A percentile compares a stretch with the other conserved stretches of the same genome.
phyloP scores from a whole-genome alignment of 2,797 vertebrate genomes.

The Tinamus major region DNA sequence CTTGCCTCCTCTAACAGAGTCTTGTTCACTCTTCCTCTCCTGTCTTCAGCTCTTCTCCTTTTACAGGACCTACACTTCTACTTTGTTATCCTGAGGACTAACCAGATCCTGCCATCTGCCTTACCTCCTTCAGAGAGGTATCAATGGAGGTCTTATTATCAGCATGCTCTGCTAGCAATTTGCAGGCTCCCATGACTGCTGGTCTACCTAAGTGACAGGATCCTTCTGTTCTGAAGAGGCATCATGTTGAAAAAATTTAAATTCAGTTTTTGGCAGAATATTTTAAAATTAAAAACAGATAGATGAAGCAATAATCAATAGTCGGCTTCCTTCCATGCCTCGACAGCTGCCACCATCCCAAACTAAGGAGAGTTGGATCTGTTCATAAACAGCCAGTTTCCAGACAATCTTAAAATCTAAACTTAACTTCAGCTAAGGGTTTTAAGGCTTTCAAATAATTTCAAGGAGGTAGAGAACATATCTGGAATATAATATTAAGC shows the following conservation, averaged over 20 bases:
- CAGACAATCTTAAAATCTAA: not conserved
- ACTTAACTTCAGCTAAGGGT: not conserved
- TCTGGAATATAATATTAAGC: conserved; percentile 7
- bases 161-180: not conserved
- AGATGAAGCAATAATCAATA: not conserved
- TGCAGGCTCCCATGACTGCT: fast-evolving
- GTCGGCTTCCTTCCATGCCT: not conserved
- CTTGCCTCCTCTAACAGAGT: no score
- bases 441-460: conserved; percentile 33
- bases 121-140: not conserved
- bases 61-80: not conserved
- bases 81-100: not conserved
- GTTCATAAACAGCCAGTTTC: not conserved
- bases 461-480: not conserved
- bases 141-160: not conserved
- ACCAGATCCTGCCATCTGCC: not conserved
- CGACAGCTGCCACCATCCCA: not conserved
- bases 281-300: not conserved
- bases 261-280: not conserved
- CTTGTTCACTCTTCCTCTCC: not conserved
- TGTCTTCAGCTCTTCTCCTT: not conserved
- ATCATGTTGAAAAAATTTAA: not conserved
- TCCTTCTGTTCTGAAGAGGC: not conserved
- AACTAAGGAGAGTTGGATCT: not conserved
- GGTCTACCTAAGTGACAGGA: not conserved